phyloP scores from a whole-genome alignment of 2,888 invertebrate genomes.

The Tiliacea citrago region DNA sequence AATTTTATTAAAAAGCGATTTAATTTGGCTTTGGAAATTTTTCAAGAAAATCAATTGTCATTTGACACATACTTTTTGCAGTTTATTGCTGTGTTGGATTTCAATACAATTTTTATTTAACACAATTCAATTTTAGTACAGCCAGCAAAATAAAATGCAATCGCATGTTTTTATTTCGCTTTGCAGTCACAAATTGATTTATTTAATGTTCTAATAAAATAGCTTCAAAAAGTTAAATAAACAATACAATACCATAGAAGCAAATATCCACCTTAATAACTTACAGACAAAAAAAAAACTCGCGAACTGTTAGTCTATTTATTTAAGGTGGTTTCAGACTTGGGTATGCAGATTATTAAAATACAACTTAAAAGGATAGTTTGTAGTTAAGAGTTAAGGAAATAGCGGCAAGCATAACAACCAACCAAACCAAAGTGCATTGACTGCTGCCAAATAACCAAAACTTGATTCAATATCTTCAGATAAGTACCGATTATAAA shows the following conservation, averaged over 20 bases:
- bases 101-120: neutral
- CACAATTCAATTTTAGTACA: neutral
- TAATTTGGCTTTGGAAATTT: neutral
- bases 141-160: neutral
- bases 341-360: slow-evolving; percentile 21
- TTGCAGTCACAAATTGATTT: too few relatives aligned
- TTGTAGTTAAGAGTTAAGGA: slow-evolving; percentile 31
- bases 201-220: slow-evolving; percentile 6
- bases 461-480: neutral
- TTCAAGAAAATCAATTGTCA: neutral
- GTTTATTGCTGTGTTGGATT: slow-evolving; percentile 12
- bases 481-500: neutral
- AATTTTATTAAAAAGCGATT: neutral
- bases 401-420: slow-evolving; percentile 4
- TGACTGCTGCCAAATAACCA: neutral
- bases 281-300: neutral
- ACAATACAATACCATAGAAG: neutral
- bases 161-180: neutral
- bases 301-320: neutral
- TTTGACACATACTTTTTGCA: too few relatives aligned
- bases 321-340: slow-evolving; percentile 1
- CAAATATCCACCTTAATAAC: neutral
- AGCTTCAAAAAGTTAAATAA: neutral
- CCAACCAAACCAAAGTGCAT: neutral
- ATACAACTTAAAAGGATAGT: slow-evolving; percentile 36